Evolutionary conservation across 1,140 invertebrate genomes (phyloP).

Genomic region (Dryas iulia): DNA sequence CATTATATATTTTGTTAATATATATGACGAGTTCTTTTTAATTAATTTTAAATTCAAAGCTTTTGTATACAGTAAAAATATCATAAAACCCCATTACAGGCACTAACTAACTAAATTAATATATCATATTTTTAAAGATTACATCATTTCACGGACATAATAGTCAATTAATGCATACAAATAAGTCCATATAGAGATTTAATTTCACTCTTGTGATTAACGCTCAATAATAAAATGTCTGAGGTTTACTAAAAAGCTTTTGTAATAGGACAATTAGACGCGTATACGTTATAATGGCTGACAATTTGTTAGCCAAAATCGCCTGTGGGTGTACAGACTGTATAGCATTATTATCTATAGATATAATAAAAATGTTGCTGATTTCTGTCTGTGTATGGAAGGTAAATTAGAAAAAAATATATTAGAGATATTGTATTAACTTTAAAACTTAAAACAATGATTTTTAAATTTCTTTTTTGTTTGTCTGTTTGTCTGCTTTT

Average conservation of each 20-base stretch:
- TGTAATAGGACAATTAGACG: not conserved
- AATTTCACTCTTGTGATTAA: not conserved
- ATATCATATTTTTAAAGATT: not conserved
- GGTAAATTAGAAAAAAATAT: not conserved
- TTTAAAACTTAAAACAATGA: no score
- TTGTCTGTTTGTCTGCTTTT: no score
- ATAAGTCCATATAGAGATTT: not conserved
- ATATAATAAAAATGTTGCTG: no score
- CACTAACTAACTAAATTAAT: no score
- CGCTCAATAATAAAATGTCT: not conserved
- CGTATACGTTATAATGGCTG: not conserved
- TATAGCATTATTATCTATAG: not conserved
- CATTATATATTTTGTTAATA: no score
- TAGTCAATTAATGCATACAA: not conserved
- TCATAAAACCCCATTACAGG: no score
- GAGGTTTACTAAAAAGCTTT: not conserved
- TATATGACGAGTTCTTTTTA: no score
- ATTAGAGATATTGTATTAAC: no score
- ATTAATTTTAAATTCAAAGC: no score
- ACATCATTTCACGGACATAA: not conserved
- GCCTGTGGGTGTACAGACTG: not conserved
- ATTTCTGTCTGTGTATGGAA: not conserved
- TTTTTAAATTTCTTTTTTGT: no score
- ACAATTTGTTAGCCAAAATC: constrained; percentile 1
- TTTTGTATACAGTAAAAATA: no score